A percentile compares a stretch with the other conserved stretches of the same genome.
These are phyloP conservation scores for Oncorhynchus keta DNA, from an alignment of 2,113 vertebrate genomes.

Conservation along the genomic window DNA sequence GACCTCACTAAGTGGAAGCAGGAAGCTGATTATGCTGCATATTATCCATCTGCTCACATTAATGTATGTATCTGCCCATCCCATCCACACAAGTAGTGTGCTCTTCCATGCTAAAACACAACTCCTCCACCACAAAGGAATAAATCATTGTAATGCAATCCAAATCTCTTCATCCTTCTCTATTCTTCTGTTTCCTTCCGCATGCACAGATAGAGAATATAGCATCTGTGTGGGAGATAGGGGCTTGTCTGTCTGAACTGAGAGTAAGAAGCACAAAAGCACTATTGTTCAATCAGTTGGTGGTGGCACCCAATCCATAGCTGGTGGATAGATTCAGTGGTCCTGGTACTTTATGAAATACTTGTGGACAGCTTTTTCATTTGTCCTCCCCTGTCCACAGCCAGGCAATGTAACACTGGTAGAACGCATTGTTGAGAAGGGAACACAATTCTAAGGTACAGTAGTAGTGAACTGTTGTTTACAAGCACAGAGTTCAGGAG, in stretches of 20 bases:
- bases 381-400: not conserved
- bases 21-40: conserved; percentile 24
- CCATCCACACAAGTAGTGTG: conserved; percentile 11
- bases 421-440: not conserved
- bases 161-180: not conserved
- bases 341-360: not conserved
- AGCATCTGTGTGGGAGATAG: not conserved
- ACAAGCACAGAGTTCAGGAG: not conserved
- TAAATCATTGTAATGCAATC: conserved; percentile 26
- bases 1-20: not conserved
- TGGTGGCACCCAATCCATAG: not conserved
- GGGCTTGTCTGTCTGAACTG: too few relatives aligned
- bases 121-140: conserved; percentile 14
- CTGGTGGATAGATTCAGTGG: conserved; percentile 10
- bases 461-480: not conserved
- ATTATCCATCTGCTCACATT: conserved; percentile 38
- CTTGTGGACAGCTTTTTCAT: conserved; percentile 8
- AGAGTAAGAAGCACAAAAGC: not conserved
- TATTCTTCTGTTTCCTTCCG: not conserved
- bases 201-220: not conserved
- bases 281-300: not conserved
- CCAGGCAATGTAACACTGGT: not conserved
- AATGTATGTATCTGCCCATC: conserved; percentile 37
- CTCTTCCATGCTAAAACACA: conserved; percentile 27
- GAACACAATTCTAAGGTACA: not conserved